Percentiles rank a stretch among this genome's conserved stretches.
Evolutionary conservation across 2,113 vertebrate species (phyloP).

Genomic region (Cynoglossus semilaevis): DNA sequence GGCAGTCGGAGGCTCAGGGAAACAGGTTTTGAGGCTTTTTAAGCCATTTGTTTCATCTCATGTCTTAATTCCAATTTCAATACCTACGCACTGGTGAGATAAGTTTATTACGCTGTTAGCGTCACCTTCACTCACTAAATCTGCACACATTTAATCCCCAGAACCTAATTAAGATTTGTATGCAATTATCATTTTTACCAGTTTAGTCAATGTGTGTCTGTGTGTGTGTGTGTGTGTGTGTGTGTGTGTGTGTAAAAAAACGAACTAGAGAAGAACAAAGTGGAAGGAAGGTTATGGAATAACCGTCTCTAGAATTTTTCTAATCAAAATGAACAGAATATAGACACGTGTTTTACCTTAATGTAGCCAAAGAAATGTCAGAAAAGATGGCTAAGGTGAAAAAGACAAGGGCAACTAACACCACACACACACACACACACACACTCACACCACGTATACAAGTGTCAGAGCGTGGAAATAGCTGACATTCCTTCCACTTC

Average conservation of each 20-base stretch:
- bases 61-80: constrained; percentile 78
- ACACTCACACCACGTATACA: constrained; percentile 28
- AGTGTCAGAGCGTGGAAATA: constrained; percentile 70
- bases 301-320: too few relatives aligned
- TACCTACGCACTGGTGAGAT: constrained; percentile 70
- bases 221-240: constrained; percentile 7
- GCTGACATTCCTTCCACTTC: constrained; percentile 74
- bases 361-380: too few relatives aligned
- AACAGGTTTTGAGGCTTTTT: constrained; percentile 59
- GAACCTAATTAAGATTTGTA: constrained; percentile 79
- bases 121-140: constrained; percentile 69
- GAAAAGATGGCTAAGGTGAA: too few relatives aligned
- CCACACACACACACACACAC: too few relatives aligned
- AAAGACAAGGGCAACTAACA: too few relatives aligned
- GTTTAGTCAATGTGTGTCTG: constrained; percentile 42
- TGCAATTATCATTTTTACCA: constrained; percentile 66
- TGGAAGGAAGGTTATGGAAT: too few relatives aligned
- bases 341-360: too few relatives aligned
- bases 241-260: constrained; percentile 2
- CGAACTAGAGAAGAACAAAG: neutral
- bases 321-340: too few relatives aligned
- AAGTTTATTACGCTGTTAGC: constrained; percentile 70
- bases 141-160: constrained; percentile 75
- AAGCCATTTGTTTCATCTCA: constrained; percentile 77
- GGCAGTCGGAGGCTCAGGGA: constrained; percentile 45